Evolutionary conservation across 2,888 invertebrate species (phyloP).

Genomic region (Morpho deidamia): DNA sequence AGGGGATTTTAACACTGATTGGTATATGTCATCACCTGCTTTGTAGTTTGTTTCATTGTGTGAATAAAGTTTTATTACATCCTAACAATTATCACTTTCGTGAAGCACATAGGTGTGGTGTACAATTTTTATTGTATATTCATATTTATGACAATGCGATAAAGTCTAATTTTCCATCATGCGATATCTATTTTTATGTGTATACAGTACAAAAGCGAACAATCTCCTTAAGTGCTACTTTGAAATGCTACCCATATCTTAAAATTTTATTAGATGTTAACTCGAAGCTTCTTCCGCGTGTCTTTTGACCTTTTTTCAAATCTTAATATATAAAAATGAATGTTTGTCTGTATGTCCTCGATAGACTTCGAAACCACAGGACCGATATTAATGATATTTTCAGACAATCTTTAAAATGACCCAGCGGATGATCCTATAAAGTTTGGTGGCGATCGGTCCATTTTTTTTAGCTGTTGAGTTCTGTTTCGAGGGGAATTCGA

Average conservation of each 20-base stretch:
- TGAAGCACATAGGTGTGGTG: background rate
- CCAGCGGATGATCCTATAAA: no score
- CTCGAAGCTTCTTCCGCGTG: constrained; percentile 40
- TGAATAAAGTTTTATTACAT: constrained; percentile 1
- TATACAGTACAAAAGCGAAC: constrained; percentile 1
- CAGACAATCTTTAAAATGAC: no score
- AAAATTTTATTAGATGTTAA: constrained; percentile 52
- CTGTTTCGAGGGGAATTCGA: no score
- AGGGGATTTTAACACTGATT: constrained; percentile 49
- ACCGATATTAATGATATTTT: no score
- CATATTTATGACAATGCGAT: background rate
- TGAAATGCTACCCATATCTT: constrained; percentile 42
- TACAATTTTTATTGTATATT: background rate
- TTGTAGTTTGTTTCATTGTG: constrained; percentile 7
- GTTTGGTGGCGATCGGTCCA: no score
- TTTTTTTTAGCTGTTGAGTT: no score
- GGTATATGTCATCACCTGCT: constrained; percentile 35
- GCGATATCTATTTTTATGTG: background rate
- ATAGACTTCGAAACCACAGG: no score
- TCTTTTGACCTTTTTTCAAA: constrained; percentile 37
- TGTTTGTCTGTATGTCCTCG: no score
- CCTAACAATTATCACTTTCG: constrained; percentile 1
- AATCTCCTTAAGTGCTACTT: constrained; percentile 31
- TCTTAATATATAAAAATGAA: constrained; percentile 15
- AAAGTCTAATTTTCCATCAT: constrained; percentile 5